A percentile compares a stretch with the other conserved stretches of the same genome.
Evolutionary conservation across 2,797 vertebrate species (phyloP).

Genomic region (Ciconia nigra): DNA sequence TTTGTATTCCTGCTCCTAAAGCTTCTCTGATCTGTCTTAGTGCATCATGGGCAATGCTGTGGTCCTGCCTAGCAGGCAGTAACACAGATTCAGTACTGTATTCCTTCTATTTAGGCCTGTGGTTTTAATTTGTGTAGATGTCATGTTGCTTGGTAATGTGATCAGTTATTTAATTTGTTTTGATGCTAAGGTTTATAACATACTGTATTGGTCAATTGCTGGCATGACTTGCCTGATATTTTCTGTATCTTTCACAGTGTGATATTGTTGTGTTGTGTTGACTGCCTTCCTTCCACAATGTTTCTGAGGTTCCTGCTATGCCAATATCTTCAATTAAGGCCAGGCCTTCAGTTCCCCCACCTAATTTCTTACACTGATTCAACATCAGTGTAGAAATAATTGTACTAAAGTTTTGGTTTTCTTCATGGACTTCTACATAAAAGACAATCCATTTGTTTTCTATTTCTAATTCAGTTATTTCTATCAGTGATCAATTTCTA

Average conservation of each 20-base stretch:
- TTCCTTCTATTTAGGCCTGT: background rate
- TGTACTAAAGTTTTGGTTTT: background rate
- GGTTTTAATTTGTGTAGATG: background rate
- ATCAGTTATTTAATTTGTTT: background rate
- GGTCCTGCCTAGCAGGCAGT: background rate
- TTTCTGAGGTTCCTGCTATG: background rate
- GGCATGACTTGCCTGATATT: background rate
- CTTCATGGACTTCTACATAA: background rate
- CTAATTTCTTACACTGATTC: background rate
- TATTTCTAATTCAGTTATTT: background rate
- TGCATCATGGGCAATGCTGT: background rate
- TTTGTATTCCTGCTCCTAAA: background rate
- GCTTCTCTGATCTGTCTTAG: background rate
- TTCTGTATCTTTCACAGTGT: background rate
- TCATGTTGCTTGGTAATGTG: background rate
- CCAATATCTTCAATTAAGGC: background rate
- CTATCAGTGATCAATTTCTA: background rate
- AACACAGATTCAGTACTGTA: background rate
- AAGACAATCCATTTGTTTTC: background rate
- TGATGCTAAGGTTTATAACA: background rate
- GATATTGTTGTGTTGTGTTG: background rate
- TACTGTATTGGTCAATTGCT: rapidly evolving
- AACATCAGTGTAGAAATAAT: background rate
- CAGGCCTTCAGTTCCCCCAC: background rate
- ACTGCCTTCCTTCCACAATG: background rate